These are phyloP conservation scores for Gryon sp. DNA, from an alignment of 1,140 invertebrate genomes.

Conservation along the genomic window DNA sequence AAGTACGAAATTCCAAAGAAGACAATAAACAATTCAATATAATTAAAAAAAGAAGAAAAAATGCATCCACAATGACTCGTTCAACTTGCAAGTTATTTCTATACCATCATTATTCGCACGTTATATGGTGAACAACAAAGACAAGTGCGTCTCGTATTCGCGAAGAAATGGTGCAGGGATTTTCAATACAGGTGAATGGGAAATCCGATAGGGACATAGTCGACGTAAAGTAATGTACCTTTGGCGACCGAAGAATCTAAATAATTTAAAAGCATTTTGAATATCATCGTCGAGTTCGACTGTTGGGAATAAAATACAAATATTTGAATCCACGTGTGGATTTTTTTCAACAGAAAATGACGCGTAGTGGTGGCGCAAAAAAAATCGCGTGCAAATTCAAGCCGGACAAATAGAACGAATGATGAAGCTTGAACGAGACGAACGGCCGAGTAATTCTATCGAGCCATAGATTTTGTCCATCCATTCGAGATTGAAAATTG, in stretches of 20 bases:
- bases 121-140: conserved; percentile 27
- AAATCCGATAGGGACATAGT: conserved; percentile 35
- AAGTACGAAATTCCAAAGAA: too few relatives aligned
- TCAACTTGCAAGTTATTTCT: conserved; percentile 42
- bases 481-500: conserved; percentile 38
- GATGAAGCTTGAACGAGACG: conserved; percentile 26
- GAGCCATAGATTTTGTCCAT: conserved; percentile 29
- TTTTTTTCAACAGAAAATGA: background rate
- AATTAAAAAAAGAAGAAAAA: too few relatives aligned
- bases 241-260: conserved; percentile 40
- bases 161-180: conserved; percentile 11
- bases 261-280: too few relatives aligned
- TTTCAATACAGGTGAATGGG: conserved; percentile 5
- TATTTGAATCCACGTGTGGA: conserved; percentile 1
- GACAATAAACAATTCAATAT: too few relatives aligned
- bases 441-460: conserved; percentile 37
- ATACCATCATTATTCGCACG: conserved; percentile 20
- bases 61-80: too few relatives aligned
- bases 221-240: conserved; percentile 43
- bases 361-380: background rate
- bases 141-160: conserved; percentile 14
- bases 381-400: background rate
- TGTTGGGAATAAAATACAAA: conserved; percentile 28
- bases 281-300: too few relatives aligned
- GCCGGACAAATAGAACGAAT: conserved; percentile 18